Percentiles rank a stretch among this genome's conserved stretches.
phyloP scores from a whole-genome alignment of 2,113 vertebrate genomes.

The Nesoenas mayeri region DNA sequence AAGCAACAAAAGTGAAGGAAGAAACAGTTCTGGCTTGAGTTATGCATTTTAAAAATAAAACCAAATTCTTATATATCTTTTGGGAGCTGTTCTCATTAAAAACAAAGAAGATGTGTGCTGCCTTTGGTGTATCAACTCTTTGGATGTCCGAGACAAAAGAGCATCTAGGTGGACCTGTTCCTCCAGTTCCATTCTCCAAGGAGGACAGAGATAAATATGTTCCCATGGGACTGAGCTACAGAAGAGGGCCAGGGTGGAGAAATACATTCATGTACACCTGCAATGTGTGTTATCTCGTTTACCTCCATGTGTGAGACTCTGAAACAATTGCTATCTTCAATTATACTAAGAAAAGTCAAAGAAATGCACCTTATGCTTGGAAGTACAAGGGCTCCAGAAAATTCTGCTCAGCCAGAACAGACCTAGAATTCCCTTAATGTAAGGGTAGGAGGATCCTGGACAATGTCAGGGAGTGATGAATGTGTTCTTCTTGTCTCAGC shows the following conservation, averaged over 20 bases:
- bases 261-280: fast-evolving
- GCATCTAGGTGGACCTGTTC: neutral
- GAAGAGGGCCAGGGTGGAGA: neutral
- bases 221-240: neutral
- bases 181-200: neutral
- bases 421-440: neutral
- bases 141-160: neutral
- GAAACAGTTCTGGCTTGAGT: neutral
- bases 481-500: neutral
- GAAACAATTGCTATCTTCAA: neutral
- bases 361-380: neutral
- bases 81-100: neutral
- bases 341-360: neutral
- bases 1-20: neutral
- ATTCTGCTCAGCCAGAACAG: neutral
- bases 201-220: neutral
- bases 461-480: neutral
- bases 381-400: neutral
- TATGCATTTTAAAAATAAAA: neutral
- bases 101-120: neutral
- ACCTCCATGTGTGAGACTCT: neutral
- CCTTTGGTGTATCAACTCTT: neutral
- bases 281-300: neutral
- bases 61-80: neutral
- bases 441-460: neutral